Conservation (phyloP, 2,888 invertebrate species). For the Tetanocera ferruginea region DNA sequence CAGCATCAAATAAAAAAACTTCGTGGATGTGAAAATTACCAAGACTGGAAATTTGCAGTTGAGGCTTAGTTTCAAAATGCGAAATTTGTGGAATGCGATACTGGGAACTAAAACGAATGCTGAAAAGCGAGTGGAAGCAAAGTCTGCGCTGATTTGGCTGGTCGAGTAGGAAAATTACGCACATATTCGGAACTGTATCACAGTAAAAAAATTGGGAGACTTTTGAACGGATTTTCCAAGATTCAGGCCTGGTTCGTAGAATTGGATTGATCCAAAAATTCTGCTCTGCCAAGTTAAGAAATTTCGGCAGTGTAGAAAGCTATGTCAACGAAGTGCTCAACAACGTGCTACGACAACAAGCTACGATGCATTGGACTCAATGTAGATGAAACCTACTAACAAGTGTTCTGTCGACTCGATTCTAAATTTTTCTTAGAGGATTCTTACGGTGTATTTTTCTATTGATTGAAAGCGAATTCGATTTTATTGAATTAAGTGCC, state of each 20-base stretch:
- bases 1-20: not conserved
- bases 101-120: not conserved
- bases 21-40: not conserved
- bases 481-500: no score
- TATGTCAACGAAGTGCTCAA: constrained; percentile 1
- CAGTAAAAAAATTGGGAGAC: not conserved
- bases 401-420: no score
- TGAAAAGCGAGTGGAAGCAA: not conserved
- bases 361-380: no score
- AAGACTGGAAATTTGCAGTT: not conserved
- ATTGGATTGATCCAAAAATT: not conserved
- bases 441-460: not conserved
- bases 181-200: not conserved
- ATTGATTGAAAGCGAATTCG: no score
- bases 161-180: constrained; percentile 6
- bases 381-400: no score
- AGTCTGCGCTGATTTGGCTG: not conserved
- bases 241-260: not conserved
- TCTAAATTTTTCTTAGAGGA: not conserved
- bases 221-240: not conserved
- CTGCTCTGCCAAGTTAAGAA: constrained; percentile 12
- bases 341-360: not conserved
- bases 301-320: not conserved
- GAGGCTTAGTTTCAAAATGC: constrained; percentile 13
- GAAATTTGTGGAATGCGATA: not conserved